phyloP scores from a whole-genome alignment of 2,888 invertebrate genomes.

The Campopleginae sp. region DNA sequence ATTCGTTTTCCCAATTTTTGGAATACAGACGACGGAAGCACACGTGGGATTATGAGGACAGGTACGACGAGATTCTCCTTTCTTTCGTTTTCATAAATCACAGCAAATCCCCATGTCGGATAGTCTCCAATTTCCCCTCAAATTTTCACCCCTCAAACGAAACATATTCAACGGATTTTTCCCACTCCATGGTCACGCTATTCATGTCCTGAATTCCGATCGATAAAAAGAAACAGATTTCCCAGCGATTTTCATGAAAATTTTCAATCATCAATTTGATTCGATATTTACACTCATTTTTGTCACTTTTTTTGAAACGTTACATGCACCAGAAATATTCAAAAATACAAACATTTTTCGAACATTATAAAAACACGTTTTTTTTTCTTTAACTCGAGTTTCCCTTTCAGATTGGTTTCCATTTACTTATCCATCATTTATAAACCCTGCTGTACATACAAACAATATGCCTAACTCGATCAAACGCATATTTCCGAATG shows the following conservation, averaged over 20 bases:
- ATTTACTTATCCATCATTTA: not conserved
- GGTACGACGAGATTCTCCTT: slow-evolving; percentile 81
- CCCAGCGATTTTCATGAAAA: not conserved
- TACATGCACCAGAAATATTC: too few relatives aligned
- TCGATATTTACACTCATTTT: not conserved
- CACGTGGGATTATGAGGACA: slow-evolving; percentile 86
- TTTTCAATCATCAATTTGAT: not conserved
- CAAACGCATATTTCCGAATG: slow-evolving; percentile 33
- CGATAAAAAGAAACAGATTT: not conserved
- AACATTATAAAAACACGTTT: not conserved
- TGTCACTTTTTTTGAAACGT: too few relatives aligned
- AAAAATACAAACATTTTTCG: too few relatives aligned
- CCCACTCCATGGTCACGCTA: too few relatives aligned
- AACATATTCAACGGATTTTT: not conserved
- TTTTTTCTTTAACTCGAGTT: not conserved
- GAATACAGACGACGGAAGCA: slow-evolving; percentile 85
- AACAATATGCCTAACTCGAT: slow-evolving; percentile 34
- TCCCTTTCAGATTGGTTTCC: not conserved
- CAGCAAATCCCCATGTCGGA: not conserved
- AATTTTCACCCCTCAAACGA: not conserved
- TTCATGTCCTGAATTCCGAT: not conserved
- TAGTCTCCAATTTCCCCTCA: not conserved
- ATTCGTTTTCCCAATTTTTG: slow-evolving; percentile 71
- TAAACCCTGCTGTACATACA: slow-evolving; percentile 3
- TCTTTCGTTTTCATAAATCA: slow-evolving; percentile 47